A percentile compares a stretch with the other conserved stretches of the same genome.
Conservation (phyloP, 2,888 invertebrate species). For the Amphipoea lucens region DNA sequence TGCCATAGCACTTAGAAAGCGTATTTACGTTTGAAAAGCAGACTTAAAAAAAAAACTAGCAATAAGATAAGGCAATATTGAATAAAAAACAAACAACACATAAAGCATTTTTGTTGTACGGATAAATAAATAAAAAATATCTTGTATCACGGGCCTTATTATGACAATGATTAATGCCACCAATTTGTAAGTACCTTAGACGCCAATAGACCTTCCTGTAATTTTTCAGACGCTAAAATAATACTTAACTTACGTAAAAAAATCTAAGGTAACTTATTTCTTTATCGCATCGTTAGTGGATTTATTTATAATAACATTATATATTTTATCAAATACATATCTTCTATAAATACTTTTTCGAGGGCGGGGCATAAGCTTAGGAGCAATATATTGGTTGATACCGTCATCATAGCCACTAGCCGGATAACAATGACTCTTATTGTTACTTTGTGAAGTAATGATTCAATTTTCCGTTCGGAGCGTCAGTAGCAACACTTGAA, state of each 20-base stretch:
- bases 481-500: not conserved
- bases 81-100: not conserved
- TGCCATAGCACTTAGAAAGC: too few species aligned
- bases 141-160: not conserved
- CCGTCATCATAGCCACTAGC: not conserved
- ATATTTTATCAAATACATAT: not conserved
- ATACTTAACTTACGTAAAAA: not conserved
- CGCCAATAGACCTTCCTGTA: not conserved
- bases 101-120: not conserved
- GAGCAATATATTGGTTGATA: not conserved
- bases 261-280: not conserved
- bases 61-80: not conserved
- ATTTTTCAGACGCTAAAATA: not conserved
- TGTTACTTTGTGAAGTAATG: constrained; percentile 25
- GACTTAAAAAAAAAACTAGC: too few species aligned
- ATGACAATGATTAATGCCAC: too few species aligned
- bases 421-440: constrained; percentile 6
- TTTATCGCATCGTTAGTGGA: not conserved
- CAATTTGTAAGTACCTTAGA: not conserved
- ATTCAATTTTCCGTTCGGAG: constrained; percentile 24
- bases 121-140: not conserved
- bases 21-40: too few species aligned
- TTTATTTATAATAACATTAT: not conserved
- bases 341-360: too few species aligned
- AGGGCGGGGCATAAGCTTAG: not conserved